These are phyloP conservation scores for Perdita meconis DNA, from an alignment of 2,888 invertebrate species.

Conservation along the genomic window DNA sequence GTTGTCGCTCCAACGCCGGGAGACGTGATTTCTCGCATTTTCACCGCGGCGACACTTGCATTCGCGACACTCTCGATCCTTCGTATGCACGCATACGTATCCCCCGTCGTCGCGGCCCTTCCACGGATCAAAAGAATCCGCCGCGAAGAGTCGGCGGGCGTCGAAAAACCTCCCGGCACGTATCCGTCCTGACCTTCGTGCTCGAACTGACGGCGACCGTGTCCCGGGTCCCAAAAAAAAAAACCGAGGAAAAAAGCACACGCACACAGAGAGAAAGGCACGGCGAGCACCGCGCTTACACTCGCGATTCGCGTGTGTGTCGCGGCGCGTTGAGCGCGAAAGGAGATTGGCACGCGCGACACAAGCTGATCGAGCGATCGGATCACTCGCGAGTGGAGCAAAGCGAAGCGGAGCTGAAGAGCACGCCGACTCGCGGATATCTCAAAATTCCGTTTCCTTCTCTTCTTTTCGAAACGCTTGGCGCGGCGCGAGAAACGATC, in stretches of 20 bases:
- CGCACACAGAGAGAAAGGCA: slow-evolving; percentile 11
- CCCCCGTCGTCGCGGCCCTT: no score
- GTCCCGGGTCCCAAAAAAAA: slow-evolving; percentile 16
- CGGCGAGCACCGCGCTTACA: not conserved
- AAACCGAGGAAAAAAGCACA: slow-evolving; percentile 3
- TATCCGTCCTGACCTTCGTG: slow-evolving; percentile 49
- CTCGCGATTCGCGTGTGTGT: slow-evolving; percentile 44
- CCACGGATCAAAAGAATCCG: no score
- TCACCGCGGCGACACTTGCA: not conserved
- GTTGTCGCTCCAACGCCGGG: not conserved
- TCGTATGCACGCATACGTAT: no score
- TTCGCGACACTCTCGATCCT: not conserved
- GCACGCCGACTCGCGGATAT: slow-evolving; percentile 12
- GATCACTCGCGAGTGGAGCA: not conserved
- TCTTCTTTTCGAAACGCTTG: slow-evolving; percentile 42
- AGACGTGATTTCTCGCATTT: slow-evolving; percentile 3
- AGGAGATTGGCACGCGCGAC: slow-evolving; percentile 55
- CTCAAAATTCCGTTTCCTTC: no score
- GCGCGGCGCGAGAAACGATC: slow-evolving; percentile 38
- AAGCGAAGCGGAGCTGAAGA: no score
- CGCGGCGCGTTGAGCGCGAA: slow-evolving; percentile 19
- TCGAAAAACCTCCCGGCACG: not conserved
- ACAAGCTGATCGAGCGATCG: slow-evolving; percentile 59
- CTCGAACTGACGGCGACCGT: slow-evolving; percentile 36
- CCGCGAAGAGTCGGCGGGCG: not conserved